These are phyloP conservation scores for Tragulus kanchil DNA, from an alignment of 2,113 vertebrate species.

Conservation along the genomic window DNA sequence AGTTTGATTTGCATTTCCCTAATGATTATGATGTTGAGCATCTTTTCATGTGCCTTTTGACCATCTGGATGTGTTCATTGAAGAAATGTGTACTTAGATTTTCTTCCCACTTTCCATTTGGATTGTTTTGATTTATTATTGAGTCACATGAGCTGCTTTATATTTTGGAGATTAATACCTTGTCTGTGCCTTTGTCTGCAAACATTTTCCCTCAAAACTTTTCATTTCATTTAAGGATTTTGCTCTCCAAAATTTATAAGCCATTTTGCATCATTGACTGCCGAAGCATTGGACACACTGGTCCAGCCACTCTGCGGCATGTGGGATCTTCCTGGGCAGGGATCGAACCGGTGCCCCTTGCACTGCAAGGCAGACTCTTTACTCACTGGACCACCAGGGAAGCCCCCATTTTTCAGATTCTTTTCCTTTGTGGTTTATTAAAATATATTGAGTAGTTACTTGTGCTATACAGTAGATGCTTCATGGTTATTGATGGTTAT, in stretches of 20 bases:
- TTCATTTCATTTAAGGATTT: not conserved
- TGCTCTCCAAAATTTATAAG: not conserved
- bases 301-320: no score
- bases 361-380: no score
- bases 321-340: no score
- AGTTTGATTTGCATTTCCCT: not conserved
- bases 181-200: not conserved
- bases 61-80: not conserved
- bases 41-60: not conserved
- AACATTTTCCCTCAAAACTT: not conserved
- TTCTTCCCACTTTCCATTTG: not conserved
- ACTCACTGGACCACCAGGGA: no score
- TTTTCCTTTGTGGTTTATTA: not conserved
- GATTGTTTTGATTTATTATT: not conserved
- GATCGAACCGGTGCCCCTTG: no score
- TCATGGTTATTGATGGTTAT: not conserved
- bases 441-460: not conserved
- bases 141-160: not conserved
- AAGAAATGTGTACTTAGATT: not conserved
- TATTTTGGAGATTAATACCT: not conserved
- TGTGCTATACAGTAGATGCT: not conserved
- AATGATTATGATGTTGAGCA: not conserved
- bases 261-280: no score
- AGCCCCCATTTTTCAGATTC: not conserved
- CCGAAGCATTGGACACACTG: no score